A percentile compares a stretch with the other conserved stretches of the same genome.
Conservation (phyloP, 2,797 vertebrate genomes). For the Gadopsis bispinosus region DNA sequence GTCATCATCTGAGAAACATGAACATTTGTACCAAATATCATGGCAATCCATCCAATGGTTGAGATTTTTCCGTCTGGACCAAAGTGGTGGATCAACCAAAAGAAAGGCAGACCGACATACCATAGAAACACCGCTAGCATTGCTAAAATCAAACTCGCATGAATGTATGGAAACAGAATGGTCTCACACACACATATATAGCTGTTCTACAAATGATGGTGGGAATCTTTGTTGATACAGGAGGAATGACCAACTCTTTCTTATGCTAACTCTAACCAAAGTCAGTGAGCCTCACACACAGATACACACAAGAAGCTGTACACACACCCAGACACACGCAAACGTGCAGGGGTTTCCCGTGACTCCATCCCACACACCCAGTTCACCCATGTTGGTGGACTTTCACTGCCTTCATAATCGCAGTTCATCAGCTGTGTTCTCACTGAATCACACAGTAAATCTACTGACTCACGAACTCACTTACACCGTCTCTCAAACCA, state of each 20-base stretch:
- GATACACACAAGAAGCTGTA: background rate
- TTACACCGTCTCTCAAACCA: constrained; percentile 57
- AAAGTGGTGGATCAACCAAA: background rate
- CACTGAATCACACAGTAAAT: constrained; percentile 63
- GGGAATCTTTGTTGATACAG: constrained; percentile 4
- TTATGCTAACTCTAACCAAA: constrained; percentile 10
- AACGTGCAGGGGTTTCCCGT: constrained; percentile 46
- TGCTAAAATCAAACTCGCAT: background rate
- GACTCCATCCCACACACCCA: constrained; percentile 37
- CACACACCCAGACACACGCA: constrained; percentile 1
- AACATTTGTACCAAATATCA: background rate
- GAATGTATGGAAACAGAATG: background rate
- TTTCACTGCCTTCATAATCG: constrained; percentile 53
- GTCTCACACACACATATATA: background rate
- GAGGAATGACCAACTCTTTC: constrained; percentile 3
- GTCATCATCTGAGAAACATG: background rate
- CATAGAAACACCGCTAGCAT: background rate
- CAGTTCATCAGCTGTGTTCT: constrained; percentile 44
- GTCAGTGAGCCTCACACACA: constrained; percentile 8
- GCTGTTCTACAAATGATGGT: constrained; percentile 26
- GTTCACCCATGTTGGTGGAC: constrained; percentile 36
- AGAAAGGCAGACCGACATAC: background rate
- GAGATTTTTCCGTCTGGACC: background rate
- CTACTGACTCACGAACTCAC: constrained; percentile 53
- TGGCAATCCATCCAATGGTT: background rate